A percentile compares a stretch with the other conserved stretches of the same genome.
These are phyloP conservation scores for Myotis yumanensis DNA, from an alignment of 2,113 vertebrate genomes.

Conservation along the genomic window DNA sequence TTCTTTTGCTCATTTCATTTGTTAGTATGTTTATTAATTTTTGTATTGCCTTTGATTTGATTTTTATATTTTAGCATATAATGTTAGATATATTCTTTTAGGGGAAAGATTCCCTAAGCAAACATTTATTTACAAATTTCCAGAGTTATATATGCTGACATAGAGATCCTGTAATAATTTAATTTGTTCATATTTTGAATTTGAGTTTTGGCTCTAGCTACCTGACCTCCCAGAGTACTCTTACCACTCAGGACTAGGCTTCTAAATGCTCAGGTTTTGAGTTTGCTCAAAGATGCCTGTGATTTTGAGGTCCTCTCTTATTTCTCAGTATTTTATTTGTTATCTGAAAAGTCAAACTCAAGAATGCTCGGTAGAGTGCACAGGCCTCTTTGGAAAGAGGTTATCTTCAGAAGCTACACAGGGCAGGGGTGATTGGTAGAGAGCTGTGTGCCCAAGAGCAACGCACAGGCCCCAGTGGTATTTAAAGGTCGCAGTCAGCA, in stretches of 20 bases:
- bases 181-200: neutral
- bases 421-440: neutral
- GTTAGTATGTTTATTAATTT: neutral
- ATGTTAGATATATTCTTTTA: neutral
- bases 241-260: neutral
- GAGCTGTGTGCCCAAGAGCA: neutral
- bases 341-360: neutral
- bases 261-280: neutral
- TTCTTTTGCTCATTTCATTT: slow-evolving; percentile 2
- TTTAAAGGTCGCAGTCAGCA: neutral
- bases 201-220: neutral
- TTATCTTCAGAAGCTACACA: neutral
- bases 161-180: neutral
- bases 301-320: neutral
- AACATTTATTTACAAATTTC: neutral
- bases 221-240: neutral
- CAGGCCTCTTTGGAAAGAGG: neutral
- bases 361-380: neutral
- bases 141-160: neutral
- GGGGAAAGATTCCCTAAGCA: neutral
- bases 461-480: accelerated
- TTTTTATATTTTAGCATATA: slow-evolving; percentile 7
- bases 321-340: neutral
- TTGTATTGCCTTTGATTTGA: slow-evolving; percentile 2
- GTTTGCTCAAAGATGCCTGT: neutral